Evolutionary conservation across 2,797 vertebrate species (phyloP).

Genomic region (Thunnus albacares): DNA sequence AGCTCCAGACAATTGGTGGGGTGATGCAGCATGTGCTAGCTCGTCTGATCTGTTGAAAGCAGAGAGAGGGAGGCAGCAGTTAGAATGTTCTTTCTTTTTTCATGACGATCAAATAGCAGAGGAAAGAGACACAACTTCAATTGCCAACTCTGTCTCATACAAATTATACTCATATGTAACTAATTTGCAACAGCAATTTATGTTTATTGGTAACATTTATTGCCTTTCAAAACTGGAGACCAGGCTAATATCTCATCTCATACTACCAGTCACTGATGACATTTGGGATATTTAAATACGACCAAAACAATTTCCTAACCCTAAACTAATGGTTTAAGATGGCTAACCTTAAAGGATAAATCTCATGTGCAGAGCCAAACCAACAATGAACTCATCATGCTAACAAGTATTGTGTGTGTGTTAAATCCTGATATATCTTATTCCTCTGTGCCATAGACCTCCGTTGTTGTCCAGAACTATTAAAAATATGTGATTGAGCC

Average conservation of each 20-base stretch:
- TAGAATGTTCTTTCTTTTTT: slow-evolving; percentile 5
- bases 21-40: slow-evolving; percentile 7
- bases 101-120: slow-evolving; percentile 7
- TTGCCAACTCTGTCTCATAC: not conserved
- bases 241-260: not conserved
- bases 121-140: slow-evolving; percentile 14
- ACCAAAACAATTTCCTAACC: not conserved
- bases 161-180: slow-evolving; percentile 9
- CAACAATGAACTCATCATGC: no score
- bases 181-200: slow-evolving; percentile 20
- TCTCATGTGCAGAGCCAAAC: no score
- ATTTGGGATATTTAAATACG: not conserved
- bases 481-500: no score
- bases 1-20: slow-evolving; percentile 56
- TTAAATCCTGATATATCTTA: no score
- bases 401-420: no score
- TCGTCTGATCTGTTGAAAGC: slow-evolving; percentile 39
- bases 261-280: slow-evolving; percentile 8
- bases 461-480: no score
- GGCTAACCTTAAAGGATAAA: no score
- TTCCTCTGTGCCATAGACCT: no score
- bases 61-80: slow-evolving; percentile 22
- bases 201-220: not conserved
- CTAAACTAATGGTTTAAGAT: not conserved
- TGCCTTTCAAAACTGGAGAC: slow-evolving; percentile 6